These are phyloP conservation scores for Pedionomus torquatus DNA, from an alignment of 2,113 vertebrate genomes.

Conservation along the genomic window DNA sequence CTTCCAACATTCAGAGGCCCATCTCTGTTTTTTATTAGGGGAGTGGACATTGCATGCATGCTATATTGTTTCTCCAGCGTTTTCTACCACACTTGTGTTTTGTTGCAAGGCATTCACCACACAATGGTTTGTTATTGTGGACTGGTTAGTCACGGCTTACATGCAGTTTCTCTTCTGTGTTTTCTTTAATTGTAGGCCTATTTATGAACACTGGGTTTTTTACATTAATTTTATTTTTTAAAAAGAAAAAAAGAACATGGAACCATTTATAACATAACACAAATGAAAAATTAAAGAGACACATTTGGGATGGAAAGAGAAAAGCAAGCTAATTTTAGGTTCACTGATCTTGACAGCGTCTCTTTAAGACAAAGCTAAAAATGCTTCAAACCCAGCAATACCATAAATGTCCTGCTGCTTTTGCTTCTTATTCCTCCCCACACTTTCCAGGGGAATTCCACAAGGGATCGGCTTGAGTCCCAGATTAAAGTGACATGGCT, in stretches of 20 bases:
- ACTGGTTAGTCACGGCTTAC: constrained; percentile 28
- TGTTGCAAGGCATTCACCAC: background rate
- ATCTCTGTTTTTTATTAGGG: background rate
- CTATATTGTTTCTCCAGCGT: background rate
- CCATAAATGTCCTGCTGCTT: constrained; percentile 79
- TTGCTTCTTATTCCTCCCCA: constrained; percentile 67
- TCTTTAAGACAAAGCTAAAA: constrained; percentile 75
- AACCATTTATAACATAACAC: background rate
- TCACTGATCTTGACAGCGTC: background rate
- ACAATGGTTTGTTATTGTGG: constrained; percentile 20
- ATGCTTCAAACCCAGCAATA: constrained; percentile 64
- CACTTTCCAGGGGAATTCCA: constrained; percentile 76
- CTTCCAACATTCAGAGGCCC: background rate
- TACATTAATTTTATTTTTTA: background rate
- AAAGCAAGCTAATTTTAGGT: constrained; percentile 51
- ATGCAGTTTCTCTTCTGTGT: constrained; percentile 7
- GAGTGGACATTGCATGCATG: background rate
- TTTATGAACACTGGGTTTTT: background rate
- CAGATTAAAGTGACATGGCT: constrained; percentile 66
- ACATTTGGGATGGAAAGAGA: background rate
- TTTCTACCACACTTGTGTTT: constrained; percentile 1
- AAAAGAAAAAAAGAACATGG: background rate
- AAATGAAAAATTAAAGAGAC: constrained; percentile 9
- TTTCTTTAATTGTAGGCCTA: background rate
- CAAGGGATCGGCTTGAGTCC: constrained; percentile 70